Evolutionary conservation across 2,888 invertebrate species (phyloP).

Genomic region (Lacanobia wlatinum): DNA sequence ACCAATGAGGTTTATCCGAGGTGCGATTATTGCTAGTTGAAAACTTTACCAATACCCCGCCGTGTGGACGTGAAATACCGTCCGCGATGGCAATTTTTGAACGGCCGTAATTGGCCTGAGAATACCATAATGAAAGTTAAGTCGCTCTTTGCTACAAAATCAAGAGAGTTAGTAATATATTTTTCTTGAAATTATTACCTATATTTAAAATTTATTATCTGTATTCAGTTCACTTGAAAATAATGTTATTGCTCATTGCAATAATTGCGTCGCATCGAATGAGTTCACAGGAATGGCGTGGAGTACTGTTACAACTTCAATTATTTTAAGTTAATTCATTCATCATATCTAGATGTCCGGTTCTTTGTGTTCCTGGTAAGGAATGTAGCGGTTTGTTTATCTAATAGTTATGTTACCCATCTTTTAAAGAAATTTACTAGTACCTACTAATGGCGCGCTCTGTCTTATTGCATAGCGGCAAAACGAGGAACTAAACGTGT

Average conservation of each 20-base stretch:
- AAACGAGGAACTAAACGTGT: constrained; percentile 7
- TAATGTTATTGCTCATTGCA: constrained; percentile 29
- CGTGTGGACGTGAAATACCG: constrained; percentile 89
- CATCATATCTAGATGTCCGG: constrained; percentile 57
- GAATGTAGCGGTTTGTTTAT: constrained; percentile 38
- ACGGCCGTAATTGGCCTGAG: constrained; percentile 79
- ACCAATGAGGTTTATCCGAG: constrained; percentile 97
- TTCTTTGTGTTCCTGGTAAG: constrained; percentile 57
- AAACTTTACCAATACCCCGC: constrained; percentile 94
- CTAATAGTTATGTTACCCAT: neutral
- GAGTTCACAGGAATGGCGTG: constrained; percentile 34
- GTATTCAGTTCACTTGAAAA: constrained; percentile 29
- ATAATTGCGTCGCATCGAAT: constrained; percentile 38
- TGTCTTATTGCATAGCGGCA: neutral
- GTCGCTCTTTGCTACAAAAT: rapidly evolving
- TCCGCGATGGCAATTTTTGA: constrained; percentile 88
- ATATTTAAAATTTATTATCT: neutral
- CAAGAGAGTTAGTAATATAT: too few relatives aligned
- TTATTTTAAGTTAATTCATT: constrained; percentile 44
- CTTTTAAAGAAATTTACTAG: neutral
- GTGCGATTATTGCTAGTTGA: constrained; percentile 98
- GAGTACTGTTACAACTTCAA: constrained; percentile 41
- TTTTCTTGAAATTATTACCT: neutral
- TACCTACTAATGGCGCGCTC: constrained; percentile 21
- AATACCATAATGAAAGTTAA: neutral